phyloP scores from a whole-genome alignment of 2,888 invertebrate species.

The Heteropelma amictum region DNA sequence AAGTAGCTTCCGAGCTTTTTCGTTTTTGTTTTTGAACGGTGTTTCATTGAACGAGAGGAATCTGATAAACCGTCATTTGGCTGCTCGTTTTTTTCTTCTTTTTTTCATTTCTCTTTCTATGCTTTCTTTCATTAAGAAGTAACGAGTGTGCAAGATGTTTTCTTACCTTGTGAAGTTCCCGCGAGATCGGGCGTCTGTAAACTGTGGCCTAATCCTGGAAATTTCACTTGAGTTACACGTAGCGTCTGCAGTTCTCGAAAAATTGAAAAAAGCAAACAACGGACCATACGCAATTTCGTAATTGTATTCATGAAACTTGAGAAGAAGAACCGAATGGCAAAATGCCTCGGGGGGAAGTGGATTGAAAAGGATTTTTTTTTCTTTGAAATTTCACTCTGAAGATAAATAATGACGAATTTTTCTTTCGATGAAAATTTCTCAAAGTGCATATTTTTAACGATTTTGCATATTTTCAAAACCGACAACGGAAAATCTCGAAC shows the following conservation, averaged over 20 bases:
- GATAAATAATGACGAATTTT: too few species aligned
- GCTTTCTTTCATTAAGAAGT: constrained; percentile 16
- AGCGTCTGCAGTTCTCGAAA: constrained; percentile 65
- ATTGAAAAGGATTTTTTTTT: background rate
- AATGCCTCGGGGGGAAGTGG: too few species aligned
- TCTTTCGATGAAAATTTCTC: too few species aligned
- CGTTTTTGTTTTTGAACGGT: background rate
- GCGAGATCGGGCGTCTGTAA: constrained; percentile 83
- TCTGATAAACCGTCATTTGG: background rate
- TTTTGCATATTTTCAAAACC: too few species aligned
- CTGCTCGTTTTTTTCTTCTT: background rate
- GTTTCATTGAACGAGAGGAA: background rate
- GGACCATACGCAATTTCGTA: constrained; percentile 77
- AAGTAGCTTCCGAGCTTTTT: constrained; percentile 43
- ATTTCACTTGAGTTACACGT: constrained; percentile 77
- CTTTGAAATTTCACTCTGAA: too few species aligned
- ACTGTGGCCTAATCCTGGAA: constrained; percentile 77
- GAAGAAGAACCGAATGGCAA: background rate
- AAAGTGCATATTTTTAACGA: too few species aligned
- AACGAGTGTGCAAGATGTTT: constrained; percentile 50
- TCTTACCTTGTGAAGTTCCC: constrained; percentile 90
- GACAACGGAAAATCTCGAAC: too few species aligned
- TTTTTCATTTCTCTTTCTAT: constrained; percentile 12
- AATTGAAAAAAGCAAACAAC: constrained; percentile 47
- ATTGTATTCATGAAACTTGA: constrained; percentile 52